Base-by-base conservation (phyloP, 2,888 invertebrate species). In the Napeogenes inachia region DNA sequence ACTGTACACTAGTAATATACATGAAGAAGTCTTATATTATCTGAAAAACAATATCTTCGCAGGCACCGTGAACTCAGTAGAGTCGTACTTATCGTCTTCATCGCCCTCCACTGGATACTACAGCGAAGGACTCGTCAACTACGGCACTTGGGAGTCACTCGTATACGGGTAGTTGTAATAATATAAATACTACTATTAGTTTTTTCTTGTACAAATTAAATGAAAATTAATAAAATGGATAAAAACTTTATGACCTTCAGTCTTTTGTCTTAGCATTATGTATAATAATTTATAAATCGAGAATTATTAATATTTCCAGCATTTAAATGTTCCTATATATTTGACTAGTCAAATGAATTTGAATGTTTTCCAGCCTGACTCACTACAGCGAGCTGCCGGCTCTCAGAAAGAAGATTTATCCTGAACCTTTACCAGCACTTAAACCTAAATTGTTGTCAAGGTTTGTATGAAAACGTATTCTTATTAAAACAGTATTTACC, bases 81-180 rank as follows among this genome's bases (percentile, higher is more conserved):
- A 95, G 79, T 93, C 94, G 0, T 97, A 94, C 77, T 70, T 97
- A 56, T 85, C 70, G 10, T 4, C 69, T 0, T 5, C 67, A 1
- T 2, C 80, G 0, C 63, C 79, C 0, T 62, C 75, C 64, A 21
- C 21, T 21, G 2, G 93, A 71, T 21, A 72, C 73, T 3, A 54
- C 62, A 4, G 59, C n/a, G 64, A 62, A 4, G 85, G 95, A 0
- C 68, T 78, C 4, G 73, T 96, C 50, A 95, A 99, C 86, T 95
- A 93, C 77, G 97, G 95, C 13, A 99, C 99, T 0, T 98, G 97
- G 94, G 94, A 96, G 78, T 97, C 98, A 0, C 93, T 95, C 0
- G 92, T 99, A 4, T 90, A 97, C 79, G 95, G 96, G 88, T 87
- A 69, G 59, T 61, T 57, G 2, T 30, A 30, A 3, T 13, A 32